Base-by-base conservation (phyloP, 2,888 invertebrate genomes). In the Desoria tigrina region DNA sequence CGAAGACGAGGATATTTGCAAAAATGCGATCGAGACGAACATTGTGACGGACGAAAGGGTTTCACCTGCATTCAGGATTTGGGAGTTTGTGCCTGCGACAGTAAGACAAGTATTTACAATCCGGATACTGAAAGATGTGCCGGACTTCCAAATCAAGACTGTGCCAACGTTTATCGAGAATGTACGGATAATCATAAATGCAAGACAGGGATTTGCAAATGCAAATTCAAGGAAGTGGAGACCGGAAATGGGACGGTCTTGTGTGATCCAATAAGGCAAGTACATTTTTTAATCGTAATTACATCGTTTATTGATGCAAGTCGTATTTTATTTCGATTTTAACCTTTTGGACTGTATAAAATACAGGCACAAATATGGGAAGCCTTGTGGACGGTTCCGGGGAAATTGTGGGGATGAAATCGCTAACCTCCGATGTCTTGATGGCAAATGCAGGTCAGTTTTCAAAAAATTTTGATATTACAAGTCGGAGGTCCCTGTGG, bases 101-200 rank as follows among this genome's bases (percentile, higher is more conserved):
- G 49, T 1, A 61, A 56, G 6, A 37, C 42, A 1, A 18, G 64
- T 1, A 45, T 58, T 2, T 72, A 68, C 50, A 65, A 69, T 39
- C 63, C 65, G 4, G 63, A 69, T 16, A 39, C 63, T 32, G 72
- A 69, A 42, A 45, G 69, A 21, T 72, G 72, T 39, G 67, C 66
- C 11, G 72, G 72, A 11, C 62, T 69, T 18, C 67, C 69, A 1
- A 64, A 64, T n/a, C 39, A 69, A 50, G 50, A 67, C 6, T 72
- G 72, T 45, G 28, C 59, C 1, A 72, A 72, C 53, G 53, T 53
- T 62, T 62, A 72, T 32, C 45, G 66, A 27, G 71, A 72, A 53
- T 72, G 71, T 42, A 61, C 65, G 24, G 65, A 68, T n/a, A 65
- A 66, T 23, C 65, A 68, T 59, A 69, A 72, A 51, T 72, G 71